Conservation (phyloP, 2,113 vertebrate species). For the Spermophilus dauricus region DNA sequence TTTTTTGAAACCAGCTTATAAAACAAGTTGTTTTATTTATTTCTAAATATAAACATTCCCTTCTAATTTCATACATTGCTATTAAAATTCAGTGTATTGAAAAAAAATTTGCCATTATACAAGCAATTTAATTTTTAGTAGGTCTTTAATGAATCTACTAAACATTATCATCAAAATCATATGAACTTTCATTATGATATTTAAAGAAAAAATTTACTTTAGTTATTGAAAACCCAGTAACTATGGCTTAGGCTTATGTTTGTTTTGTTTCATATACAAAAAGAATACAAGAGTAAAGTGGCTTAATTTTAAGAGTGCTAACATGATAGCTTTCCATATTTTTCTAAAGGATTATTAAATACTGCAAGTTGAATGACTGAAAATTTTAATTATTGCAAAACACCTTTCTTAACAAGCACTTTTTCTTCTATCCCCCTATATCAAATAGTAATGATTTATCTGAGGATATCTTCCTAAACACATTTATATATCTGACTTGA, state of each 20-base stretch:
- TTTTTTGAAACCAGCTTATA: not conserved
- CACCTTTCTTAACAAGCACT: not conserved
- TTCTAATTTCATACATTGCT: not conserved
- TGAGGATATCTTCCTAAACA: not conserved
- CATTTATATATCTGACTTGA: constrained; percentile 27
- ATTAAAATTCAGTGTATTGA: not conserved
- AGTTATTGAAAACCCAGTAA: not conserved
- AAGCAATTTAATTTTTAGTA: constrained; percentile 12
- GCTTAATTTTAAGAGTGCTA: not conserved
- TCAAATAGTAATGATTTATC: not conserved
- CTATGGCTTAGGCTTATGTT: not conserved
- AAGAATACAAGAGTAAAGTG: not conserved
- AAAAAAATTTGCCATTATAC: not conserved
- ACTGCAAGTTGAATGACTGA: not conserved
- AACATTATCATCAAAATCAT: not conserved
- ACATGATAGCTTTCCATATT: not conserved
- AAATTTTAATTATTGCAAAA: constrained; percentile 23
- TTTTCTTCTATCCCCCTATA: not conserved
- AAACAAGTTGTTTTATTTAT: constrained; percentile 18
- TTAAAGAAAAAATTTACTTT: not conserved
- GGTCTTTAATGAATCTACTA: not conserved
- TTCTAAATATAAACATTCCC: not conserved
- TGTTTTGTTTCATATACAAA: not conserved
- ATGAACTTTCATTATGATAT: not conserved
- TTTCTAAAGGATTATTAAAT: constrained; percentile 13